Percentiles rank a stretch among this genome's conserved stretches.
phyloP scores from a whole-genome alignment of 2,797 vertebrate genomes.

The Phalanger gymnotis region DNA sequence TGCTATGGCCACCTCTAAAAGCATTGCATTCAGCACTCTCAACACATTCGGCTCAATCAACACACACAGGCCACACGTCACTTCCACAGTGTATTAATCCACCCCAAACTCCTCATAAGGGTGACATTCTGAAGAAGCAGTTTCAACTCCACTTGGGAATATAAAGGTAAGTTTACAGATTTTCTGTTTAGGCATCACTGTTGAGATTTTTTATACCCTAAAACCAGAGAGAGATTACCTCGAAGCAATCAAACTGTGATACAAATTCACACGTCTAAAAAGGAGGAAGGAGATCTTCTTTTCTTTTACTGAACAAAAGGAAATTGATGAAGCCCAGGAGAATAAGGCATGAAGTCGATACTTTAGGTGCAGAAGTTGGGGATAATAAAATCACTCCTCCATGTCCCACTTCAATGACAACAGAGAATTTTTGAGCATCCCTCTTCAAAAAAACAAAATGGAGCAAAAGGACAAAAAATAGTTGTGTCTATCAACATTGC shows the following conservation, averaged over 20 bases:
- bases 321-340: constrained; percentile 99
- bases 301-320: constrained; percentile 98
- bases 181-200: constrained; percentile 93
- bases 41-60: constrained; percentile 73
- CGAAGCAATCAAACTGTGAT: constrained; percentile 95
- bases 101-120: constrained; percentile 94
- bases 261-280: constrained; percentile 98
- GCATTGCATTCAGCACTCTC: constrained; percentile 82
- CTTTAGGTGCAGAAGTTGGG: constrained; percentile 97
- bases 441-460: constrained; percentile 95
- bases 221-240: constrained; percentile 96
- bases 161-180: constrained; percentile 94
- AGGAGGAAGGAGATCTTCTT: constrained; percentile 92
- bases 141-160: constrained; percentile 96
- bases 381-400: constrained; percentile 99
- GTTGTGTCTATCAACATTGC: constrained; percentile 92
- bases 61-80: constrained; percentile 78
- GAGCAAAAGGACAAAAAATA: constrained; percentile 98
- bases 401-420: constrained; percentile 98
- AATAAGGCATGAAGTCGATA: constrained; percentile 98
- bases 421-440: constrained; percentile 98
- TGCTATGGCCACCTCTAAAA: constrained; percentile 85
- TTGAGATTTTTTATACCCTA: constrained; percentile 97
- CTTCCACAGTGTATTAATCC: constrained; percentile 94
- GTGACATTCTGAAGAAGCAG: constrained; percentile 96